Conservation (phyloP, 2,888 invertebrate genomes). For the Ephialtes manifestator region DNA sequence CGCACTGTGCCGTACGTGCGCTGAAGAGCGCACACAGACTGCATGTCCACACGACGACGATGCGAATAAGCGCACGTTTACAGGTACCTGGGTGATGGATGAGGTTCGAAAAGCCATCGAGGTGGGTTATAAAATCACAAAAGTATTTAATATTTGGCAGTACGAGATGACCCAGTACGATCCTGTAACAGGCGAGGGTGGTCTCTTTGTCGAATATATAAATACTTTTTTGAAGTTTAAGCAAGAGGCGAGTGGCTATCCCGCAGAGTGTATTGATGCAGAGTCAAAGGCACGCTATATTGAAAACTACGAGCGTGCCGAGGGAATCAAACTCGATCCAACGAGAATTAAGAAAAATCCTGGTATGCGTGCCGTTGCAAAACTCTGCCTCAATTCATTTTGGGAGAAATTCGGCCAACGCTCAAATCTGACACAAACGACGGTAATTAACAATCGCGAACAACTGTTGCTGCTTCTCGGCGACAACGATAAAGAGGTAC, state of each 20-base stretch:
- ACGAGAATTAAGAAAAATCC: no score
- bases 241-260: not conserved
- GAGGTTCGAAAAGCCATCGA: conserved; percentile 13
- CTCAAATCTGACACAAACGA: no score
- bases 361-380: no score
- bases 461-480: no score
- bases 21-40: conserved; percentile 70
- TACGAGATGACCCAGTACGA: conserved; percentile 4
- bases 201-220: no score
- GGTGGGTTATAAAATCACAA: not conserved
- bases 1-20: conserved; percentile 78
- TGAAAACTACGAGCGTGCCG: no score
- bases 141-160: not conserved
- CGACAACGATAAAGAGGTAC: no score
- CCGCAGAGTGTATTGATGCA: not conserved
- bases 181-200: not conserved
- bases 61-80: not conserved
- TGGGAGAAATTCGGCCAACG: no score
- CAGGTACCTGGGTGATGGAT: conserved; percentile 18
- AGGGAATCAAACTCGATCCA: no score
- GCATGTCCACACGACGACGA: not conserved
- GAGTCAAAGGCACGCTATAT: not conserved
- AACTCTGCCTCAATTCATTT: no score
- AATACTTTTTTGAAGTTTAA: not conserved
- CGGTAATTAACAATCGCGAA: no score